phyloP scores from a whole-genome alignment of 2,888 invertebrate genomes.

The Dastarcus helophoroides region DNA sequence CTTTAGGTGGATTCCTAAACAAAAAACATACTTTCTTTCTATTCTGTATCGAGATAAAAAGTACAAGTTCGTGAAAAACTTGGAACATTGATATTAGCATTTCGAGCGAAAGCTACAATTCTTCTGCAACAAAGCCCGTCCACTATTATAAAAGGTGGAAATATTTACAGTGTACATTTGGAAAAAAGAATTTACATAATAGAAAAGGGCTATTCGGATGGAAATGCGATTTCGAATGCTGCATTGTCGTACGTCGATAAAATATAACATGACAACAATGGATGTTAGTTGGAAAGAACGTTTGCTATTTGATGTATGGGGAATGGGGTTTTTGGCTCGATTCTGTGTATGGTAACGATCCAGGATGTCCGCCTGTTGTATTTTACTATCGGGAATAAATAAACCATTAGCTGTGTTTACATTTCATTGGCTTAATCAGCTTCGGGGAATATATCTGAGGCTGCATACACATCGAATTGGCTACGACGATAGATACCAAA shows the following conservation, averaged over 20 bases:
- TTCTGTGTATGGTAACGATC: constrained; percentile 30
- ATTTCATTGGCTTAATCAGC: constrained; percentile 22
- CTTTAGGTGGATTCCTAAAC: too few relatives aligned
- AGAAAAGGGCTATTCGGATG: constrained; percentile 38
- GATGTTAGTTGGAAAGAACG: constrained; percentile 32
- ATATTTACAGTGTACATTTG: constrained; percentile 35
- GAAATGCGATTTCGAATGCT: constrained; percentile 34
- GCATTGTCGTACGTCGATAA: constrained; percentile 37
- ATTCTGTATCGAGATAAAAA: too few relatives aligned
- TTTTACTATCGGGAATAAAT: constrained; percentile 34
- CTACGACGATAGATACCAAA: too few relatives aligned
- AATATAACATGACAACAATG: constrained; percentile 40
- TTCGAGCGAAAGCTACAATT: constrained; percentile 23
- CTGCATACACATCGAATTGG: too few relatives aligned
- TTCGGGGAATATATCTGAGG: constrained; percentile 11
- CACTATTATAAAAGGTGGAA: constrained; percentile 34
- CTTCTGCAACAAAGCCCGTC: constrained; percentile 28
- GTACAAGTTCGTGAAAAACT: too few relatives aligned
- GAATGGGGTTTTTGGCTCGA: constrained; percentile 31
- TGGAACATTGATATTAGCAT: constrained; percentile 17
- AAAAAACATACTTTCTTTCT: too few relatives aligned
- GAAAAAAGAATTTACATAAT: constrained; percentile 36
- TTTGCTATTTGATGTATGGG: constrained; percentile 24
- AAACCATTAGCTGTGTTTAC: constrained; percentile 27
- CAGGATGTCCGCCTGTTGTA: constrained; percentile 36